Base-by-base conservation (phyloP, 53 echinoderm and acorn worm species). In the Patiria pectinifera region DNA sequence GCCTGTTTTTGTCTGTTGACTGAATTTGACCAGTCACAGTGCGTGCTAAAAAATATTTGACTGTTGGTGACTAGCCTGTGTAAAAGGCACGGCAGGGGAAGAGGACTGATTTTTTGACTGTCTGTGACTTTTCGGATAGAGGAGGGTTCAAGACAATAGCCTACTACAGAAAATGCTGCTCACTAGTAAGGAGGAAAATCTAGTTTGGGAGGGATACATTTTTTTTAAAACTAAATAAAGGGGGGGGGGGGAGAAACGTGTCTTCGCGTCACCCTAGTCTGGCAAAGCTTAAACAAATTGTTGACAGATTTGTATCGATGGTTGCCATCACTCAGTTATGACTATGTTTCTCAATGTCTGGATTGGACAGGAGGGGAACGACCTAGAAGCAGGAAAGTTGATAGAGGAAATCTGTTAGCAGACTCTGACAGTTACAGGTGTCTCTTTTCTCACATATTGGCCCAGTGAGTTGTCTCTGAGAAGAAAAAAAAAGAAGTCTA, bases 371-470 rank as follows among this genome's bases (percentile, higher is more conserved):
- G 21, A 75, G 86, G 86, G 49, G 61, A 88, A 78, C 77, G 88
- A 88, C 88, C 88, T 88, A 77, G 59, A 25, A 59, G 77, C 59
- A 2, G 43, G 59, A 53, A 53, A 53, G 77, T 26, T 44, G 77
- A 45, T 19, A 43, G 62, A 60, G 88, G 88, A 61, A 78, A 88
- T 45, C 77, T 77, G 87, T 76, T 74, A 22, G 47, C 26, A 11
- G 19, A n/a, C 7, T 18, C 76, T 18, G 43, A 69, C n/a, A 15
- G 61, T 59, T 77, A 19, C 88, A 88, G 88, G 88, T 88, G 88
- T 88, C 43, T 88, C 22, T 43, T 24, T 88, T 88, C 88, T 59
- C 77, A 88, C 60, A 62, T 88, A 53, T 72, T 59, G n/a, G 15
- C 82, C 10, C 5, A 59, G 82, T 59, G 82, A 82, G 59, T 82